These are phyloP conservation scores for Scolopax mira DNA, from an alignment of 2,113 vertebrate genomes.

Conservation along the genomic window DNA sequence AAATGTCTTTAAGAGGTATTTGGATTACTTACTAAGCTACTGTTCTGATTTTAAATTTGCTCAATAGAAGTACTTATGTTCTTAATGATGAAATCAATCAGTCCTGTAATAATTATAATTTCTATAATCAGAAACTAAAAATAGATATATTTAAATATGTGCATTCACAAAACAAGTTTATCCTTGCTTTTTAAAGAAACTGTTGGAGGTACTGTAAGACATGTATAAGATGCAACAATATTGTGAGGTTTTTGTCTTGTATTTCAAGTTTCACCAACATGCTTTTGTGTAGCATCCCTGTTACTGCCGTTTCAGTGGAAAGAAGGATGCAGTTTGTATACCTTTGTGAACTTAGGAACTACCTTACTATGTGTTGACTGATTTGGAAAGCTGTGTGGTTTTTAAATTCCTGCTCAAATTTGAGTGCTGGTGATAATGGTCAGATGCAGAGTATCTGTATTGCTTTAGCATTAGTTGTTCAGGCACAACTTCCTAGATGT, in stretches of 20 bases:
- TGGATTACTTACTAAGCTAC: not conserved
- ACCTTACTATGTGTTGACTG: not conserved
- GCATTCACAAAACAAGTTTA: not conserved
- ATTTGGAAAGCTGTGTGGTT: not conserved
- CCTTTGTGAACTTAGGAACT: not conserved
- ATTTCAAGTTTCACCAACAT: not conserved
- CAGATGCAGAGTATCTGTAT: not conserved
- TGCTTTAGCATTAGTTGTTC: not conserved
- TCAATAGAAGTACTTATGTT: not conserved
- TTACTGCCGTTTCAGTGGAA: not conserved
- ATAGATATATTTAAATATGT: not conserved
- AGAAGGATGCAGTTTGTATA: not conserved
- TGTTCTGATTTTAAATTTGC: not conserved
- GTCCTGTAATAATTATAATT: not conserved
- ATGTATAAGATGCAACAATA: not conserved
- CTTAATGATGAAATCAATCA: not conserved
- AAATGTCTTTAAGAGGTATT: not conserved
- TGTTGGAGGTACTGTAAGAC: not conserved
- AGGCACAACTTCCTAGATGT: not conserved
- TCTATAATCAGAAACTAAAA: not conserved
- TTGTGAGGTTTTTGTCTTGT: not conserved
- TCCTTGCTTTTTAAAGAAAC: not conserved
- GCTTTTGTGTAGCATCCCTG: not conserved
- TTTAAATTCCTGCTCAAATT: not conserved
- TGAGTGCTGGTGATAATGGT: rapidly evolving